These are phyloP conservation scores for Protobothrops mucrosquamatus DNA, from an alignment of 2,113 vertebrate species.

Conservation along the genomic window DNA sequence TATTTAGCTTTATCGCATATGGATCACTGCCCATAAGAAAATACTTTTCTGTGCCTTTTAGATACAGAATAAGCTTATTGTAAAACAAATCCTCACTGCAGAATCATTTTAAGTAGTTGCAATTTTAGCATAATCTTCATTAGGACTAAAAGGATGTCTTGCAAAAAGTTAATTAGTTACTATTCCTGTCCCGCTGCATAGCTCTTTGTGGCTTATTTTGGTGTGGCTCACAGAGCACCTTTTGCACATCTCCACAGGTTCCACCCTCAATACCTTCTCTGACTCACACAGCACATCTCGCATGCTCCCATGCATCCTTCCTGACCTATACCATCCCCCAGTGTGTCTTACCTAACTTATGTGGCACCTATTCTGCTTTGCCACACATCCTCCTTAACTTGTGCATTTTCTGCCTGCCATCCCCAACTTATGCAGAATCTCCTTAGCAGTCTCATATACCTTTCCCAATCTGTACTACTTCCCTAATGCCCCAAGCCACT, in stretches of 20 bases:
- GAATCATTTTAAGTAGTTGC: constrained; percentile 20
- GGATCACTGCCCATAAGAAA: background rate
- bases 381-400: background rate
- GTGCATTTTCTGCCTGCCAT: background rate
- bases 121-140: background rate
- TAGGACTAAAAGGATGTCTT: constrained; percentile 38
- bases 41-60: constrained; percentile 18
- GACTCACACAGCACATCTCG: background rate
- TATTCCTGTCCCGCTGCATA: constrained; percentile 9
- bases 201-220: background rate
- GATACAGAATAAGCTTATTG: constrained; percentile 12
- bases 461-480: background rate
- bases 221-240: background rate
- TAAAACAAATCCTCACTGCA: constrained; percentile 26
- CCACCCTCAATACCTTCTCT: background rate
- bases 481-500: background rate
- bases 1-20: background rate
- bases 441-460: background rate
- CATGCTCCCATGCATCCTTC: background rate
- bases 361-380: background rate
- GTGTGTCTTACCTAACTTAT: too few relatives aligned
- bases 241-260: background rate
- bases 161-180: constrained; percentile 46
- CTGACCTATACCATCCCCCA: background rate
- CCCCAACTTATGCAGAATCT: background rate